Conservation (phyloP, 2,113 vertebrate genomes). For the Camarhynchus parvulus region DNA sequence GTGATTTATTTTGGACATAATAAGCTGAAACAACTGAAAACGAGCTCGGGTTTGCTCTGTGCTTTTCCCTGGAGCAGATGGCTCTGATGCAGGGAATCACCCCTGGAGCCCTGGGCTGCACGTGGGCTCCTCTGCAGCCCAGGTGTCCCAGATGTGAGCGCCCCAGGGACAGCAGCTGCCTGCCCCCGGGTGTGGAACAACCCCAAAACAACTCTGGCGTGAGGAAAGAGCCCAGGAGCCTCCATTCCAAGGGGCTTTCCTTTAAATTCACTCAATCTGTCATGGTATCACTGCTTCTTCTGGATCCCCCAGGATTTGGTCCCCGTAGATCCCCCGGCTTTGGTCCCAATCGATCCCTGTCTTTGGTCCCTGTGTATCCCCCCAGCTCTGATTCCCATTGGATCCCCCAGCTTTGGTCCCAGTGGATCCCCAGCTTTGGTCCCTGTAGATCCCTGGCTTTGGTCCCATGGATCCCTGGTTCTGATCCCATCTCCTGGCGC, state of each 20-base stretch:
- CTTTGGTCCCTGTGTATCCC: too few relatives aligned
- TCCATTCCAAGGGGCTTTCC: too few relatives aligned
- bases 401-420: too few relatives aligned
- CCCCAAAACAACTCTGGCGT: not conserved
- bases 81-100: not conserved
- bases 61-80: not conserved
- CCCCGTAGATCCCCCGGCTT: rapidly evolving
- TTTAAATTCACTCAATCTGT: not conserved
- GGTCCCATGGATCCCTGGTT: too few relatives aligned
- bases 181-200: rapidly evolving
- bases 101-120: not conserved
- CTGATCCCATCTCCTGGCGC: rapidly evolving
- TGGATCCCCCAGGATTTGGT: rapidly evolving
- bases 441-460: too few relatives aligned
- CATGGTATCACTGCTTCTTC: not conserved
- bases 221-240: not conserved
- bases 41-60: not conserved
- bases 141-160: not conserved
- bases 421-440: too few relatives aligned
- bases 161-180: not conserved
- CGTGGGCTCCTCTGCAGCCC: not conserved
- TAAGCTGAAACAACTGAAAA: not conserved
- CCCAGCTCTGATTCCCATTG: too few relatives aligned
- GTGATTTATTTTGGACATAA: not conserved
- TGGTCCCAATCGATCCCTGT: too few relatives aligned